Evolutionary conservation across 2,113 vertebrate species (phyloP).

Genomic region (Gopherus flavomarginatus): DNA sequence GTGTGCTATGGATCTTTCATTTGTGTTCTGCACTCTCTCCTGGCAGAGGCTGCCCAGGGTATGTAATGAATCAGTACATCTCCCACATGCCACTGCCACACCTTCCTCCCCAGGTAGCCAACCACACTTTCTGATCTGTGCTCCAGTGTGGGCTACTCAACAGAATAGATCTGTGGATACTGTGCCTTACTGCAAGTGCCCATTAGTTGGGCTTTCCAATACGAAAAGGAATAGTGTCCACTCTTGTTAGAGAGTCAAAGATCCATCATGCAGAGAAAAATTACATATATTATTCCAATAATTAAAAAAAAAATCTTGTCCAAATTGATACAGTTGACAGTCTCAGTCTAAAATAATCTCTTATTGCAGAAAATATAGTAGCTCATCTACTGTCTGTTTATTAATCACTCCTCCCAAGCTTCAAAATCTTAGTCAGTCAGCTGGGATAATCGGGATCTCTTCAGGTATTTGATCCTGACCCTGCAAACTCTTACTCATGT

Average conservation of each 20-base stretch:
- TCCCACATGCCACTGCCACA: rapidly evolving
- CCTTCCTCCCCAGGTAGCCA: background rate
- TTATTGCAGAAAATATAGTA: background rate
- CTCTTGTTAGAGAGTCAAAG: background rate
- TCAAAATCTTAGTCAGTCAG: background rate
- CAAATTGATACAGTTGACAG: background rate
- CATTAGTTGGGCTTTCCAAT: background rate
- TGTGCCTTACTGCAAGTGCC: background rate
- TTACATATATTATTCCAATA: background rate
- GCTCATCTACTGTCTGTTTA: background rate
- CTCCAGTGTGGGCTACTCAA: background rate
- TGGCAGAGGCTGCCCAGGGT: background rate
- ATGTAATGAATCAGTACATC: background rate
- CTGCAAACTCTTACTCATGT: constrained; percentile 29
- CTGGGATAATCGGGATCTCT: background rate
- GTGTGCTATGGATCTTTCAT: background rate
- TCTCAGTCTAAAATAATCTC: background rate
- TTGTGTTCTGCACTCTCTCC: background rate
- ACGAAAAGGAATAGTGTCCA: rapidly evolving
- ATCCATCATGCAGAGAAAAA: background rate
- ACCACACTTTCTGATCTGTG: rapidly evolving
- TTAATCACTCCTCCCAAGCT: constrained; percentile 20
- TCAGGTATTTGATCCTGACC: background rate
- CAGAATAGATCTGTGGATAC: rapidly evolving
- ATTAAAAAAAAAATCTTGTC: background rate